Evolutionary conservation across 2,888 invertebrate species (phyloP).

Genomic region (Strigamia transsilvanica): DNA sequence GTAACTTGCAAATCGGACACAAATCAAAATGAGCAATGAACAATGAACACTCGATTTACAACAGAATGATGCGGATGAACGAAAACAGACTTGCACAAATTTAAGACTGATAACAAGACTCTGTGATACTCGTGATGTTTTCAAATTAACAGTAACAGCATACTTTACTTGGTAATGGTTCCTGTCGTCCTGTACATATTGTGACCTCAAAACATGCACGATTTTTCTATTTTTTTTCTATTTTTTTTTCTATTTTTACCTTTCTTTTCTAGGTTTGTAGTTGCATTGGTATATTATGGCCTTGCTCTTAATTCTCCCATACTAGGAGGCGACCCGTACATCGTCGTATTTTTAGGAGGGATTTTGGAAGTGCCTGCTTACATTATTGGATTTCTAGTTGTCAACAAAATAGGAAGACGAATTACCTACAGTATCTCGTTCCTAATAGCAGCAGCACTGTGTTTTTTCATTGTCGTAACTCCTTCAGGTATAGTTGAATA

Average conservation of each 20-base stretch:
- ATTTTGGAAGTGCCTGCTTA: constrained; percentile 65
- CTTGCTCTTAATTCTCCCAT: constrained; percentile 85
- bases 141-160: not conserved
- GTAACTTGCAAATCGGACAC: not conserved
- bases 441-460: constrained; percentile 54
- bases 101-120: not conserved
- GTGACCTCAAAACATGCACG: not conserved
- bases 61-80: not conserved
- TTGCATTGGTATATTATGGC: constrained; percentile 87
- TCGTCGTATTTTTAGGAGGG: constrained; percentile 84
- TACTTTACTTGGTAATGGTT: constrained; percentile 39
- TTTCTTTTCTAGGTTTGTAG: constrained; percentile 71
- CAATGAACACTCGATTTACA: too few species aligned
- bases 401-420: constrained; percentile 63
- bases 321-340: constrained; percentile 80
- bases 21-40: too few species aligned
- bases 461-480: constrained; percentile 53
- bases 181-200: too few species aligned
- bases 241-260: too few species aligned
- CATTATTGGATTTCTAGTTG: constrained; percentile 60
- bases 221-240: too few species aligned
- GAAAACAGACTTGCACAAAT: not conserved
- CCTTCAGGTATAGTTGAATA: constrained; percentile 51
- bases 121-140: not conserved
- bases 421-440: constrained; percentile 54